Evolutionary conservation across 1,140 invertebrate genomes (phyloP).

Genomic region (Rhopalosiphum padi): DNA sequence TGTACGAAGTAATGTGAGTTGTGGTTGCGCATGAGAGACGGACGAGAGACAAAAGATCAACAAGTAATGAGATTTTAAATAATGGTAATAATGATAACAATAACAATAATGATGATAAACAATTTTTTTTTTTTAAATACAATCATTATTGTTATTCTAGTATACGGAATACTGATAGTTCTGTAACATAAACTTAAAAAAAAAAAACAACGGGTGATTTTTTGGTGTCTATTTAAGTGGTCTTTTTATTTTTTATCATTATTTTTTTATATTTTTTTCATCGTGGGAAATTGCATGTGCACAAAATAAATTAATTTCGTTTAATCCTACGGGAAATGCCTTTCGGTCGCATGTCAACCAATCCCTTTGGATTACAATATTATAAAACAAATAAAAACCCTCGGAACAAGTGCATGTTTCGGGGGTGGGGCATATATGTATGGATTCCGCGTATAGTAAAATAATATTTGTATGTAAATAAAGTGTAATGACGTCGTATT

Average conservation of each 20-base stretch:
- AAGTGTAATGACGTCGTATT: not conserved
- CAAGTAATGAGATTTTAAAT: slow-evolving; percentile 27
- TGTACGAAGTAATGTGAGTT: not conserved
- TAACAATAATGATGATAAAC: not conserved
- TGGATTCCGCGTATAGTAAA: not conserved
- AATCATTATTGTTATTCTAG: no score
- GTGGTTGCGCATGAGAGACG: not conserved
- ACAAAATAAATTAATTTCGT: slow-evolving; percentile 51
- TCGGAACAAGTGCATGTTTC: not conserved
- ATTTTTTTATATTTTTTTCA: not conserved
- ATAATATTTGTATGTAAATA: not conserved
- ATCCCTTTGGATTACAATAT: slow-evolving; percentile 50
- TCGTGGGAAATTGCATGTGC: not conserved
- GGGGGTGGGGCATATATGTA: not conserved
- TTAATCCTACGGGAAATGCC: slow-evolving; percentile 23
- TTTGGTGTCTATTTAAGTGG: not conserved
- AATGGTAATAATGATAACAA: not conserved
- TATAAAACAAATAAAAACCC: slow-evolving; percentile 22
- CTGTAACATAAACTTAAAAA: no score
- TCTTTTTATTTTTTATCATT: not conserved
- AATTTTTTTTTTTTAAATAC: no score
- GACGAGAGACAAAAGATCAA: not conserved
- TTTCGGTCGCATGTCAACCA: slow-evolving; percentile 45
- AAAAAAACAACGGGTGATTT: not conserved
- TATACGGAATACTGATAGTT: not conserved